A percentile compares a stretch with the other conserved stretches of the same genome.
Evolutionary conservation across 2,888 invertebrate genomes (phyloP).

Genomic region (Lycia hirtaria): DNA sequence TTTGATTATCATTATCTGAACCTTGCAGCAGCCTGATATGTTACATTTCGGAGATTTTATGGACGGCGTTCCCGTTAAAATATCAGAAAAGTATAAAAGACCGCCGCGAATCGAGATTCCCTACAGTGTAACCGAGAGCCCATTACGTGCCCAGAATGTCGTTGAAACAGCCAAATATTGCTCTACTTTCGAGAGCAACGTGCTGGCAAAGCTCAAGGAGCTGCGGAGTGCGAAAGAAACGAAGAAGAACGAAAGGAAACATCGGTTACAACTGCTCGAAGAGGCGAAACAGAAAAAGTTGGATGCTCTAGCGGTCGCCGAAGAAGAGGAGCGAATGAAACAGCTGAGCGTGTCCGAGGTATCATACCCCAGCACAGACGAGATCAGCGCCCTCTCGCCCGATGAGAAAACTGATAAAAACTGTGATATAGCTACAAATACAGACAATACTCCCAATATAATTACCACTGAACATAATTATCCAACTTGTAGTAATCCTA

Average conservation of each 20-base stretch:
- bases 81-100: conserved; percentile 94
- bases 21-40: conserved; percentile 67
- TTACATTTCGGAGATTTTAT: conserved; percentile 87
- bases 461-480: conserved; percentile 50
- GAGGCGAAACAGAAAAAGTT: conserved; percentile 83
- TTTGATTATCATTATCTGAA: conserved; percentile 64
- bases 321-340: conserved; percentile 81
- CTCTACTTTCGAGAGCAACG: conserved; percentile 88
- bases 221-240: conserved; percentile 88
- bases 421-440: conserved; percentile 64
- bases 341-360: conserved; percentile 85
- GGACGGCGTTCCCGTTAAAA: conserved; percentile 95
- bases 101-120: conserved; percentile 87
- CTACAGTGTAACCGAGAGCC: conserved; percentile 67
- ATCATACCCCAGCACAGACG: conserved; percentile 87
- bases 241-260: conserved; percentile 86
- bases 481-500: conserved; percentile 50
- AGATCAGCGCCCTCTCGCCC: conserved; percentile 82
- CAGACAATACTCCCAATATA: conserved; percentile 55
- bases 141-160: conserved; percentile 68
- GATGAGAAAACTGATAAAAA: conserved; percentile 74
- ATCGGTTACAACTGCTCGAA: conserved; percentile 86
- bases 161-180: conserved; percentile 86
- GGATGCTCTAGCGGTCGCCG: conserved; percentile 79
- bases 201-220: conserved; percentile 89